These are phyloP conservation scores for Rhinolophus ferrumequinum DNA, from an alignment of 2,113 vertebrate species.

Conservation along the genomic window DNA sequence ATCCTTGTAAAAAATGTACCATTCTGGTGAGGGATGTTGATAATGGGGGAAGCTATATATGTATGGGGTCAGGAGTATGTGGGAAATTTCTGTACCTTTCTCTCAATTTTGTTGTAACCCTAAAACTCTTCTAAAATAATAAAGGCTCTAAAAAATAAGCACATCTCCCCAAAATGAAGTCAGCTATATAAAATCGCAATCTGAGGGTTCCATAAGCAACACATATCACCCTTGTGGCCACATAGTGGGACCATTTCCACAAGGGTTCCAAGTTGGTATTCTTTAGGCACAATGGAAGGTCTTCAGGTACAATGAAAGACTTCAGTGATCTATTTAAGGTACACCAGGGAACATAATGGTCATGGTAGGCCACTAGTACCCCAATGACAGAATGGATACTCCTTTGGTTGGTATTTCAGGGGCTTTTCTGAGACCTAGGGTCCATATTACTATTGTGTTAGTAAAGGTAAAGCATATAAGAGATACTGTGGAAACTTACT, in stretches of 20 bases:
- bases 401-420: slow-evolving; percentile 91
- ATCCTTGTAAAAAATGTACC: neutral
- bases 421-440: slow-evolving; percentile 92
- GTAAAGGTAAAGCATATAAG: slow-evolving; percentile 90
- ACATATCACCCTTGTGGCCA: slow-evolving; percentile 88
- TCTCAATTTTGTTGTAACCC: neutral
- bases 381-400: slow-evolving; percentile 87
- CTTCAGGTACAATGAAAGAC: slow-evolving; percentile 77
- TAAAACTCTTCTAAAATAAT: neutral
- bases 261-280: slow-evolving; percentile 90
- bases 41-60: neutral
- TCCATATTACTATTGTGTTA: slow-evolving; percentile 91
- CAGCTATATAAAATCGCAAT: slow-evolving; percentile 82
- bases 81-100: neutral
- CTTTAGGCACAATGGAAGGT: slow-evolving; percentile 89
- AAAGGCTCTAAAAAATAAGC: neutral
- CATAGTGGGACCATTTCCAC: slow-evolving; percentile 93
- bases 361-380: slow-evolving; percentile 86
- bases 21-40: neutral
- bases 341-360: slow-evolving; percentile 87
- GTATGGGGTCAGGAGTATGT: neutral
- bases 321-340: slow-evolving; percentile 89
- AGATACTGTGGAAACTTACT: slow-evolving; percentile 91
- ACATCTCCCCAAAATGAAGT: neutral
- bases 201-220: slow-evolving; percentile 93